A percentile compares a stretch with the other conserved stretches of the same genome.
phyloP scores from a whole-genome alignment of 2,888 invertebrate species.

The Mimumesa dahlbomi region DNA sequence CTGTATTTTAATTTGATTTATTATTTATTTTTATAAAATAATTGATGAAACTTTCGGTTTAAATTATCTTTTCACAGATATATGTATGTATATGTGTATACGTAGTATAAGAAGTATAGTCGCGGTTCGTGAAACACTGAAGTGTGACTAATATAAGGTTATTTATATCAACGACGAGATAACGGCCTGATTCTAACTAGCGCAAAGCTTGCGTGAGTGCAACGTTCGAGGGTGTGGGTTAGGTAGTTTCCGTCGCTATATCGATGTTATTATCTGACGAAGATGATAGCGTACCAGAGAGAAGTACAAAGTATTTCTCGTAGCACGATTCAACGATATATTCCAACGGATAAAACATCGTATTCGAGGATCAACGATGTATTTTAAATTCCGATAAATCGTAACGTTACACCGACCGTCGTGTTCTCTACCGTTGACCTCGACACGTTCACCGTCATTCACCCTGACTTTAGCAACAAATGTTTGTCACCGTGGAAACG shows the following conservation, averaged over 20 bases:
- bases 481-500: constrained; percentile 32
- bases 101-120: too few relatives aligned
- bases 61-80: too few relatives aligned
- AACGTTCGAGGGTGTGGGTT: constrained; percentile 35
- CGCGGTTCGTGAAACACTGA: constrained; percentile 32
- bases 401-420: too few relatives aligned
- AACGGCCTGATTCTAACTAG: constrained; percentile 43
- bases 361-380: neutral
- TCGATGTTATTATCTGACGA: constrained; percentile 61
- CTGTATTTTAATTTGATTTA: too few relatives aligned
- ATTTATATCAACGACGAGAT: constrained; percentile 49
- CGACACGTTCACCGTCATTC: neutral
- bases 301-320: neutral
- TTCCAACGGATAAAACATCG: constrained; percentile 5
- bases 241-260: constrained; percentile 39
- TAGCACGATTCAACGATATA: constrained; percentile 9
- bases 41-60: too few relatives aligned
- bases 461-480: constrained; percentile 10
- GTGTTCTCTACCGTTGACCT: neutral
- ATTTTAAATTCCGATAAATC: constrained; percentile 29
- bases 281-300: constrained; percentile 38
- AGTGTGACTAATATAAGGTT: constrained; percentile 61
- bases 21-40: too few relatives aligned
- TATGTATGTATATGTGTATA: neutral
- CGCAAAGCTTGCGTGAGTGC: constrained; percentile 65